Evolutionary conservation across 2,113 vertebrate species (phyloP), one percentile per base, ranked within the genome.

Genomic region (Ceratotherium simum): DNA sequence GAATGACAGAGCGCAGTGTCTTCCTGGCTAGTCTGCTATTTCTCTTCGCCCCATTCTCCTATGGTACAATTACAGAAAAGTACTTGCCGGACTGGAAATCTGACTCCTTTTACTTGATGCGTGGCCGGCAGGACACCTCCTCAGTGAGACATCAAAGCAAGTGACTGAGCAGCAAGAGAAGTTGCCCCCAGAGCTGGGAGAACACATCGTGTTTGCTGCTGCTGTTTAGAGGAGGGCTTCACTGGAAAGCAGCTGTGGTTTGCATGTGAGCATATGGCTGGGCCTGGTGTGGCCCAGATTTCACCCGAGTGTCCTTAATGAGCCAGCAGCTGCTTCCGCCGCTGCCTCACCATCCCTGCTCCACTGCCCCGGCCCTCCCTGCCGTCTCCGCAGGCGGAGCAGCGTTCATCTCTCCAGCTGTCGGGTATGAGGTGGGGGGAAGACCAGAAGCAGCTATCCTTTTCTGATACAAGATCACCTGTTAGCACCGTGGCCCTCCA

Each of bases 241-340:
- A 0, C 0, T 14, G 56, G 33, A 75, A 73, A 91, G 91, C 98
- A 98, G 97, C 97, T 98, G 98, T 75, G 76, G 84, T 73, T 70
- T 93, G 97, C 80, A 64, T 46, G 79, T 25, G 76, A 98, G 95
- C 98, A 98, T 80, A 83, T 93, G 98, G 96, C 79, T 25, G 82
- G 91, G 83, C 93, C 96, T 91, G n/a, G 96, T 72, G 81, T 65
- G 84, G 95, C 95, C 92, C 42, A 94, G 87, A 70, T 97, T 93
- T 87, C 97, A 97, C 97, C 95, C 36, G 18, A 93, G 94, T 93
- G 83, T 87, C 75, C 27, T 83, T 94, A 65, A 93, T 56, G 95
- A 97, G 96, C 88, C 76, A 82, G 60, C 97, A 95, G 81, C 97
- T 98, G 97, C 70, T 94, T 85, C 91, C 0, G 14, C 27, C 12